Evolutionary conservation across 2,888 invertebrate species (phyloP).

Genomic region (Xanthia icteritia): DNA sequence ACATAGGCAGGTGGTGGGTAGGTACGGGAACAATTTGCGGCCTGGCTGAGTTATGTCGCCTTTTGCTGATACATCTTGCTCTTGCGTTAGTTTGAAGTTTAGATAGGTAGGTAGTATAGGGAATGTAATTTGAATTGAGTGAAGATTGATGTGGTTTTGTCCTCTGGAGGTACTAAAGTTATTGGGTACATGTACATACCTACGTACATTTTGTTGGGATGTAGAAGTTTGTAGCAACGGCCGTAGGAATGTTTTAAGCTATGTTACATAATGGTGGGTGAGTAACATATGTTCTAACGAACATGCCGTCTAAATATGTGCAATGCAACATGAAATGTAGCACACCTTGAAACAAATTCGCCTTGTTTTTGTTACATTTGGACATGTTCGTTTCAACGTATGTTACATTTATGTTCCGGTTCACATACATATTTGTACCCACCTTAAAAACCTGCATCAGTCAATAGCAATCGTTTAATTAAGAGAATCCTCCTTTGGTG

Average conservation of each 20-base stretch:
- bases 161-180: neutral
- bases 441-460: neutral
- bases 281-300: too few species aligned
- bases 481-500: neutral
- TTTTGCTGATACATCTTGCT: constrained; percentile 68
- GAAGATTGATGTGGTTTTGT: constrained; percentile 61
- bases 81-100: constrained; percentile 44
- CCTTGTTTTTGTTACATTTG: too few species aligned
- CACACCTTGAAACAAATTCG: too few species aligned
- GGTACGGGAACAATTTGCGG: constrained; percentile 85
- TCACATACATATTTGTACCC: too few species aligned
- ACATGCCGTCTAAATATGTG: too few species aligned
- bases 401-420: too few species aligned
- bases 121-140: constrained; percentile 54
- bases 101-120: constrained; percentile 26
- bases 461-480: neutral
- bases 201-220: neutral
- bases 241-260: too few species aligned
- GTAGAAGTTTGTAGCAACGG: too few species aligned
- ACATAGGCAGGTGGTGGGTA: constrained; percentile 39
- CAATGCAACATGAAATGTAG: neutral
- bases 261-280: neutral
- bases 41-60: constrained; percentile 76
- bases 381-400: too few species aligned
- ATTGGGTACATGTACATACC: neutral